phyloP scores from a whole-genome alignment of 2,113 vertebrate species.

The Panthera uncia region DNA sequence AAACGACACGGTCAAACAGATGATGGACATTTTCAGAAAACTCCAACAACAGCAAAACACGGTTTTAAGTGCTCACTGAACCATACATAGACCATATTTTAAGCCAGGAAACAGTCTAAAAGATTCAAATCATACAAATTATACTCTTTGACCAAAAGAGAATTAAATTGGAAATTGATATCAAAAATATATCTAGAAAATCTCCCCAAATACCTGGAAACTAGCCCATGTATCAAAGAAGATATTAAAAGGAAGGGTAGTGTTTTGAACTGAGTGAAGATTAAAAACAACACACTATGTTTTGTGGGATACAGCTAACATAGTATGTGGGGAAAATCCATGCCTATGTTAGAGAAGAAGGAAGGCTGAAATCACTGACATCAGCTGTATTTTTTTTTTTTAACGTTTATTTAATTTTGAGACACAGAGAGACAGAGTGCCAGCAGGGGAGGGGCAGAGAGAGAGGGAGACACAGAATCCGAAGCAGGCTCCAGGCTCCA shows the following conservation, averaged over 20 bases:
- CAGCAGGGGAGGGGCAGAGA: no score
- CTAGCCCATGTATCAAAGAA: background rate
- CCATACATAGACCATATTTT: background rate
- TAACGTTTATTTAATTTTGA: no score
- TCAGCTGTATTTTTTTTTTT: no score
- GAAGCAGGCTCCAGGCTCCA: no score
- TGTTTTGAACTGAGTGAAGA: background rate
- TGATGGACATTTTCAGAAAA: background rate
- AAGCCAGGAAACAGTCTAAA: background rate
- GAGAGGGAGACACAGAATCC: no score
- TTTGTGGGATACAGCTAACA: background rate
- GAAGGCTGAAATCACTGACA: background rate
- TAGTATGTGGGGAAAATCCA: background rate
- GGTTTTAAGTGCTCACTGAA: background rate
- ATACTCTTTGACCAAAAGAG: background rate
- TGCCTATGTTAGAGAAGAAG: background rate
- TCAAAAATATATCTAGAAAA: background rate
- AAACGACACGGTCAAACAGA: accelerated
- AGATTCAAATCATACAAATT: background rate
- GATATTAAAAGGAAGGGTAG: background rate
- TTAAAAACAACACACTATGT: background rate
- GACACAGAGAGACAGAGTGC: no score
- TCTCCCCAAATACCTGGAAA: background rate
- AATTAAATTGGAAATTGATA: background rate
- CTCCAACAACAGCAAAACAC: background rate